Conservation (phyloP, 2,797 vertebrate species). For the Malacoctenus gilli region DNA sequence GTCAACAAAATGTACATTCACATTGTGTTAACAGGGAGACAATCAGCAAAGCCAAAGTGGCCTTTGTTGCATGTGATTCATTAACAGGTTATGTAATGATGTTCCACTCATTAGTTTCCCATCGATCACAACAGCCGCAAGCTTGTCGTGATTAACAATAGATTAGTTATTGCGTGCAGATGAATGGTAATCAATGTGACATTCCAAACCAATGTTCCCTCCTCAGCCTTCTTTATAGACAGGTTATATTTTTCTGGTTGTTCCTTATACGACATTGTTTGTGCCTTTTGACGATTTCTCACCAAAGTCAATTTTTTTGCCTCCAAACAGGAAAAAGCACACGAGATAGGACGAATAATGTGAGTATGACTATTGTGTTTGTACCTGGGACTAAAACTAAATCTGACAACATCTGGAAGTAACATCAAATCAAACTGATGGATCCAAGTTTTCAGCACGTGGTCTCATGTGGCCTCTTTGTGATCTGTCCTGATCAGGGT, state of each 20-base stretch:
- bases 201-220: constrained; percentile 7
- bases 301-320: constrained; percentile 20
- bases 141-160: constrained; percentile 40
- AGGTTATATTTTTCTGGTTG: not conserved
- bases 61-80: constrained; percentile 30
- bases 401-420: not conserved
- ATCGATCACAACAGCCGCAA: constrained; percentile 57
- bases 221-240: not conserved
- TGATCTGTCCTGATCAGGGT: constrained; percentile 62
- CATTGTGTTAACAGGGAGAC: constrained; percentile 9
- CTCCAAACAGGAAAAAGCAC: constrained; percentile 65
- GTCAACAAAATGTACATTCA: constrained; percentile 10
- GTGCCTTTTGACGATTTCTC: not conserved
- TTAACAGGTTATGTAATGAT: constrained; percentile 53
- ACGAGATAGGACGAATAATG: constrained; percentile 72
- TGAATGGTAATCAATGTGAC: constrained; percentile 35
- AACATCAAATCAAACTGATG: not conserved
- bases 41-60: constrained; percentile 18
- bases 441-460: too few relatives aligned
- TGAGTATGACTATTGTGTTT: constrained; percentile 74
- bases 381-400: too few relatives aligned
- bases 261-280: constrained; percentile 10
- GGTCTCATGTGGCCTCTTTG: not conserved
- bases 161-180: constrained; percentile 37
- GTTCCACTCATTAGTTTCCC: constrained; percentile 55